phyloP scores from a whole-genome alignment of 2,888 invertebrate genomes.

The Tenthredo livida region DNA sequence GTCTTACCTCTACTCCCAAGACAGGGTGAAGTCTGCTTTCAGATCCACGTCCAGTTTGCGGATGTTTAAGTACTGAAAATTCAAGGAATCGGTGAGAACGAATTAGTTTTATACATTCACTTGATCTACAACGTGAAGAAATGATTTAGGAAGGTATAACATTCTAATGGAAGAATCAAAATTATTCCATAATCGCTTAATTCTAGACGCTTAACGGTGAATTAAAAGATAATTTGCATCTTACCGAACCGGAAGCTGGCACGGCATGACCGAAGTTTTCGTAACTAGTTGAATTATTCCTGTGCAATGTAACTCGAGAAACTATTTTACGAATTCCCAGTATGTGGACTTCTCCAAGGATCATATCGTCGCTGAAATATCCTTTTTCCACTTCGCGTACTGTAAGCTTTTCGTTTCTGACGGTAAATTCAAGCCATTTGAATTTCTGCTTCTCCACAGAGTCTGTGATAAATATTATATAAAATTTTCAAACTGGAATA shows the following conservation, averaged over 20 bases:
- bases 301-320: slow-evolving; percentile 69
- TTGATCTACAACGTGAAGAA: too few species aligned
- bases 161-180: background rate
- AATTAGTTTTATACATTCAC: slow-evolving; percentile 48
- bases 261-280: slow-evolving; percentile 64
- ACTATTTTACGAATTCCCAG: slow-evolving; percentile 71
- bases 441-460: slow-evolving; percentile 69
- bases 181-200: background rate
- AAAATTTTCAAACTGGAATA: background rate
- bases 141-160: too few species aligned
- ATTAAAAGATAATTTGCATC: slow-evolving; percentile 54
- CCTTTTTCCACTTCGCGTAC: slow-evolving; percentile 55
- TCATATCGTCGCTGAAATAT: slow-evolving; percentile 62
- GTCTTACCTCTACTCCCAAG: slow-evolving; percentile 61
- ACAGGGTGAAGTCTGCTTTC: slow-evolving; percentile 61
- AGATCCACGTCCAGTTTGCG: slow-evolving; percentile 63
- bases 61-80: slow-evolving; percentile 63
- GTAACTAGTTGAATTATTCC: slow-evolving; percentile 56
- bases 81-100: background rate
- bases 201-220: background rate
- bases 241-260: slow-evolving; percentile 62
- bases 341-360: slow-evolving; percentile 69
- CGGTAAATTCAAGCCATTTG: slow-evolving; percentile 67
- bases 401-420: slow-evolving; percentile 60
- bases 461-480: slow-evolving; percentile 62